Base-by-base conservation (phyloP, 2,888 invertebrate genomes). In the Xestia ashworthii region DNA sequence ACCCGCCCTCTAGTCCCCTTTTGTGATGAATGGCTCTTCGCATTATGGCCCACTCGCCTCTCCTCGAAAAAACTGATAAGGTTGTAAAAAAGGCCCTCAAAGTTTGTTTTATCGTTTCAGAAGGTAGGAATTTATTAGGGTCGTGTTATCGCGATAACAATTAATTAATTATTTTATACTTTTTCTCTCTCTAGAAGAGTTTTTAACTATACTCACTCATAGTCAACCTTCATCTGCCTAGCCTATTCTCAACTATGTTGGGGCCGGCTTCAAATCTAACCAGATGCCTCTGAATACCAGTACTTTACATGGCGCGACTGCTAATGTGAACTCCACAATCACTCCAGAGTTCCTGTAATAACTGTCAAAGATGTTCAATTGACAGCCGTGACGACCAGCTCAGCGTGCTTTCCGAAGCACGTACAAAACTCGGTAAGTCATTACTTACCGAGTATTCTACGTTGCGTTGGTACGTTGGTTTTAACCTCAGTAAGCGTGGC, bases 11-110 rank as follows among this genome's bases (percentile, higher is more conserved):
- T 41, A 46, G n/a, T 58, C 86, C 82, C 66, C 74, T 67, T 81
- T 74, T 77, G 46, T 83, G 84, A 85, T 86, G 80, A 77, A 84
- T 83, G 73, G 70, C 80, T 60, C 66, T 86, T 80, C 53, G 44
- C 76, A 71, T 79, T 75, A 82, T 38, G 48, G 44, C 41, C 81
- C 80, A 32, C 80, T 68, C 62, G 62, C 62, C 60, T 53, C 67
- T 75, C 66, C 41, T 48, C n/a, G 60, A 53, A 38, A 79, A 5
- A 55, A 76, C 25, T 77, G 77, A 84, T 77, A 80, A 77, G 64
- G 41, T 58, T 62, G 77, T 67, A 69, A 80, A 82, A 82, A 83
- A 83, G 55, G 32, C 48, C 41, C 74, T 84, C 62, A 32, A 65
- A 75, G 41, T 46, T 58, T 75, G 16, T 72, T 68, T 68, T 73